phyloP scores from a whole-genome alignment of 2,113 vertebrate genomes.

The Syngnathus floridae region DNA sequence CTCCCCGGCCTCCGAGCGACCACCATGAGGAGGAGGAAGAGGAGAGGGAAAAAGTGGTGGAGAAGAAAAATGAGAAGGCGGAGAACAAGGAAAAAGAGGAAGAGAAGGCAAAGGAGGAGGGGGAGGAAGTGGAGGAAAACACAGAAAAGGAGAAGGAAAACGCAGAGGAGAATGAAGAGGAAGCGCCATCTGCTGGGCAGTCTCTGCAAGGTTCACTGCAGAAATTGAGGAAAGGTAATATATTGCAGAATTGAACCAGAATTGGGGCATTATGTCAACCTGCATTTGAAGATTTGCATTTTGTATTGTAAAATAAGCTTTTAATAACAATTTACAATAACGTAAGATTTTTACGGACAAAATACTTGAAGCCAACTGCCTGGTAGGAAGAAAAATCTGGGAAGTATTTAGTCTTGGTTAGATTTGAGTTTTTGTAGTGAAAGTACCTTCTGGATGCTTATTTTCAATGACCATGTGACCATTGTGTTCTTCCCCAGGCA shows the following conservation, averaged over 20 bases:
- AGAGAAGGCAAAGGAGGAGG: constrained; percentile 1
- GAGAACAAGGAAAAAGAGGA: not conserved
- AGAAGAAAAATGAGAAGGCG: constrained; percentile 4
- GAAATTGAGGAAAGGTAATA: not conserved
- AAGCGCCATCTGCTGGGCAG: not conserved
- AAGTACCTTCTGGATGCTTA: too few relatives aligned
- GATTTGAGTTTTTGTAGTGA: not conserved
- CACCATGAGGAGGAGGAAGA: constrained; percentile 10
- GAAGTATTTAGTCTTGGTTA: not conserved
- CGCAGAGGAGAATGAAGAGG: not conserved
- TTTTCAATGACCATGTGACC: not conserved
- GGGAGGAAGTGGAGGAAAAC: not conserved
- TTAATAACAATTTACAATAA: too few relatives aligned
- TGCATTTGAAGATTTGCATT: too few relatives aligned
- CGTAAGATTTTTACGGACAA: not conserved
- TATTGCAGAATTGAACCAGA: not conserved
- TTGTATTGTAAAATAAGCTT: too few relatives aligned
- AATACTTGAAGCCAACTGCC: not conserved
- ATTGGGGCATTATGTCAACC: not conserved
- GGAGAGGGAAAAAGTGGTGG: not conserved
- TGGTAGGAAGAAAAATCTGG: not conserved
- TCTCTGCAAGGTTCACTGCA: rapidly evolving
- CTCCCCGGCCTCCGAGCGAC: not conserved
- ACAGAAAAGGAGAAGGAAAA: not conserved
- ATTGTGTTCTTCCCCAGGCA: constrained; percentile 33